Conservation (phyloP, 2,888 invertebrate genomes). For the Lysandra coridon region DNA sequence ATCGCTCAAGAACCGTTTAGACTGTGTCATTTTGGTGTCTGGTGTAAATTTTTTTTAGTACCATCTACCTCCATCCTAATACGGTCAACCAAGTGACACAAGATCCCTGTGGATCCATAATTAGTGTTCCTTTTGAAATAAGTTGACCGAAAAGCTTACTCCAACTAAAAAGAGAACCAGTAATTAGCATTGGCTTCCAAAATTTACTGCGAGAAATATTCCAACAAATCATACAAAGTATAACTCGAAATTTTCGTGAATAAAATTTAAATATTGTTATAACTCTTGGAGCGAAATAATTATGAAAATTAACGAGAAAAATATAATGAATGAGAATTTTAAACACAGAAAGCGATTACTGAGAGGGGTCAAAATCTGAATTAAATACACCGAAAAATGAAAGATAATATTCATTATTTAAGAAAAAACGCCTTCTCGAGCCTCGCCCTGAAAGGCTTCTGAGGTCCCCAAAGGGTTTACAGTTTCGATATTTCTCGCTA, state of each 20-base stretch:
- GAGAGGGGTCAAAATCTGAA: conserved; percentile 18
- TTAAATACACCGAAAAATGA: conserved; percentile 17
- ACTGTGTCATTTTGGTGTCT: too few relatives aligned
- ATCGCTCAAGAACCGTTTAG: too few relatives aligned
- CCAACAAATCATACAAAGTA: neutral
- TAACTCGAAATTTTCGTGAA: neutral
- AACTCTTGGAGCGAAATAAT: conserved; percentile 8
- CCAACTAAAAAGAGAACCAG: neutral
- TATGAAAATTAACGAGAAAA: conserved; percentile 18
- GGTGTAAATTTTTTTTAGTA: too few relatives aligned
- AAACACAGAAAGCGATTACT: conserved; percentile 4
- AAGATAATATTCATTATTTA: conserved; percentile 3
- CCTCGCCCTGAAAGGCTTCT: neutral
- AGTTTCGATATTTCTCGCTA: neutral
- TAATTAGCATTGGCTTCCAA: neutral
- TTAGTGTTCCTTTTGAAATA: too few relatives aligned
- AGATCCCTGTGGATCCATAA: too few relatives aligned
- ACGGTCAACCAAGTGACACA: too few relatives aligned
- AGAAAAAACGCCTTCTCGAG: neutral
- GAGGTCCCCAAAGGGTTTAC: conserved; percentile 1
- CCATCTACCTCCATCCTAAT: too few relatives aligned
- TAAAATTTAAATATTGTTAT: conserved; percentile 1
- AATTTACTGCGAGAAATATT: neutral
- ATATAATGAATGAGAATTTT: conserved; percentile 13
- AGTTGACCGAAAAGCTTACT: neutral